Evolutionary conservation across 2,888 invertebrate species (phyloP), one percentile per base, ranked within the genome.

Genomic region (Tetragnatha montana): DNA sequence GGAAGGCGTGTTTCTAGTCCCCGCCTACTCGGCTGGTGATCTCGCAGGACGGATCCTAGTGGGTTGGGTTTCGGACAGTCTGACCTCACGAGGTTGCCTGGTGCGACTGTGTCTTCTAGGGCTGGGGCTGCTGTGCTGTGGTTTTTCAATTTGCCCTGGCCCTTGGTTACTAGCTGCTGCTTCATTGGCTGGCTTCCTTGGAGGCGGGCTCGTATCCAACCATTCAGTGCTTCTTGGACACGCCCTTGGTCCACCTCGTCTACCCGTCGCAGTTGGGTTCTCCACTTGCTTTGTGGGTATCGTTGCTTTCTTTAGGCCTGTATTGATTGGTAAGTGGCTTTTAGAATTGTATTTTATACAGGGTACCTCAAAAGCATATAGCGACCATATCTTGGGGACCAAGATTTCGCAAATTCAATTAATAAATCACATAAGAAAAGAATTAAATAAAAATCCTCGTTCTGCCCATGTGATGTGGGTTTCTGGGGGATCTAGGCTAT

Each of bases 21-120:
- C 91, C 6, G 88, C 90, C 12, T 91, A 85, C 84, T 91, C 91
- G 2, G 80, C 89, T 8, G 91, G 91, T 6, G 91, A 91, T 79
- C 85, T 91, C 14, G 82, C 75, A 8, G 91, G 91, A 14, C 91
- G 91, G 4, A 76, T 91, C 6, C 84, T 76, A 4, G 91, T 87
- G 17, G 91, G 91, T 2, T 91, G 91, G 91, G 75, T 91, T 2
- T 87, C 91, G 0, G 90, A 91, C 81, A 50, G 82, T 21, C 49
- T 90, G 8, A 17, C 91, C 12, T 78, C 60, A 17, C 81, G 91
- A n/a, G 87, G 75, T n/a, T 73, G 70, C 10, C 70, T 91, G 35
- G 91, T 91, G 8, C 83, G 91, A 8, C 7, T 81, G 8, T 91
- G 90, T 21, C 84, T 92, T 10, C 22, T 87, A 8, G 47, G 47